A percentile compares a stretch with the other conserved stretches of the same genome.
phyloP scores from a whole-genome alignment of 1,140 invertebrate species.

The Leguminivora glycinivorella region DNA sequence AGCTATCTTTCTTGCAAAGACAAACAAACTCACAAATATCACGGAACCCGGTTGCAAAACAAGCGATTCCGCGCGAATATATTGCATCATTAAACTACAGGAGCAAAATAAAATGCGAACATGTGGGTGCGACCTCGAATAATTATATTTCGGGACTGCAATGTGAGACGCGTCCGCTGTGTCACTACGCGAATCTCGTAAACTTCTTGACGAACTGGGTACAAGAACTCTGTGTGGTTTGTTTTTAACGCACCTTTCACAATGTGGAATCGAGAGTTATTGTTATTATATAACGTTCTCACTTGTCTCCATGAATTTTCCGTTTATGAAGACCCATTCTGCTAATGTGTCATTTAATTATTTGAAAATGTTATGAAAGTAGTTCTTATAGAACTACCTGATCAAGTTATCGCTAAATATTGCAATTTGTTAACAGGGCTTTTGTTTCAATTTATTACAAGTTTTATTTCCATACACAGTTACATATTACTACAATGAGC shows the following conservation, averaged over 20 bases:
- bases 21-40: not conserved
- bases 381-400: too few relatives aligned
- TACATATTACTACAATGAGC: too few relatives aligned
- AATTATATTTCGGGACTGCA: slow-evolving; percentile 48
- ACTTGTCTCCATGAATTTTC: not conserved
- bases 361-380: too few relatives aligned
- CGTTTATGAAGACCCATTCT: not conserved
- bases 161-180: slow-evolving; percentile 15
- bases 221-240: slow-evolving; percentile 4
- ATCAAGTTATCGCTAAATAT: too few relatives aligned
- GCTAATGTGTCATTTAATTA: too few relatives aligned
- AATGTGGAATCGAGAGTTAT: not conserved
- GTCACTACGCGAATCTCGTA: slow-evolving; percentile 19
- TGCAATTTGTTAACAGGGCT: too few relatives aligned
- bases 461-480: too few relatives aligned
- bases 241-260: slow-evolving; percentile 1
- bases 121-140: slow-evolving; percentile 40
- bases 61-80: slow-evolving; percentile 30
- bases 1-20: not conserved
- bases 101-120: slow-evolving; percentile 28
- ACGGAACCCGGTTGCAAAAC: slow-evolving; percentile 14
- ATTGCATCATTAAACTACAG: slow-evolving; percentile 30
- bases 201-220: slow-evolving; percentile 2
- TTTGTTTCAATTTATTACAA: too few relatives aligned
- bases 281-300: not conserved